Evolutionary conservation across 2,113 vertebrate species (phyloP), one percentile per base, ranked within the genome.

Genomic region (Syngnathus scovelli): DNA sequence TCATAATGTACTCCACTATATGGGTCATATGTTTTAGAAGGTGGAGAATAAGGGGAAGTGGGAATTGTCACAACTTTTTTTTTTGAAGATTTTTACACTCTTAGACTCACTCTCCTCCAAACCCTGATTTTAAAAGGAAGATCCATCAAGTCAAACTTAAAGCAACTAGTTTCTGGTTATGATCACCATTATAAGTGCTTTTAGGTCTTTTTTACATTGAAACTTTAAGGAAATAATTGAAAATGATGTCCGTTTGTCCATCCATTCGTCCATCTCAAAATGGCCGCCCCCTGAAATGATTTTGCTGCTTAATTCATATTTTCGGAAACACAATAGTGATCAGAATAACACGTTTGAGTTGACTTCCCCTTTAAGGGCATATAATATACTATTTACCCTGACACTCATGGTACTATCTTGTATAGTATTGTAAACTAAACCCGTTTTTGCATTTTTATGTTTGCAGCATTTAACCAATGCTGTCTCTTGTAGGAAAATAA

Each of bases 61-160:
- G 81, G 88, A 88, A 84, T 87, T 87, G n/a, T n/a, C 87, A 85
- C 82, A 23, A 23, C 23, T 23, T 23, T 23, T 1, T 23, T 23
- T 23, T 23, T 23, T 23, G 23, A 23, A 23, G 23, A 23, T 23
- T 23, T 23, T 23, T 23, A 77, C 77, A 73, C 79, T 87, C 78
- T 79, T 83, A 71, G 87, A 87, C 85, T 90, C 88, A 88, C 86
- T 90, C 88, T 89, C 88, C 88, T 86, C 87, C 87, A 89, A 88
- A 85, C 82, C 86, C 84, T 87, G 87, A 90, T 90, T 90, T 88
- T 88, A 90, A 62, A 83, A 77, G 83, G 81, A 63, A 86, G 81
- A 84, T 82, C 83, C 81, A 87, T 90, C 83, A 88, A 90, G 87
- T 90, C 83, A 88, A 89, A 90, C 85, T 88, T 87, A 70, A 86